These are phyloP conservation scores for Eutolmus rufibarbis DNA, from an alignment of 2,888 invertebrate genomes.

Conservation along the genomic window DNA sequence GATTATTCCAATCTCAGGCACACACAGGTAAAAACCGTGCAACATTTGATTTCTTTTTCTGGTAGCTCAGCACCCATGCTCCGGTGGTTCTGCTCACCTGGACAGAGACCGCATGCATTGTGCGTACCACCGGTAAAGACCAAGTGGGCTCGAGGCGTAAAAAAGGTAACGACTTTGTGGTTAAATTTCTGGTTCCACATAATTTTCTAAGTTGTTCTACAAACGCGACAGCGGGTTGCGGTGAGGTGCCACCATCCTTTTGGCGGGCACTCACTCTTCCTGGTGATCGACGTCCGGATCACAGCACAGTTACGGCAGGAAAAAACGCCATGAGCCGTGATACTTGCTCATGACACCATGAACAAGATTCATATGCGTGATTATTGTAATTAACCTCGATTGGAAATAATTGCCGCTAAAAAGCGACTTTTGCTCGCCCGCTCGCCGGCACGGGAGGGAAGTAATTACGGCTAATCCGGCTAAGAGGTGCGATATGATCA, in stretches of 20 bases:
- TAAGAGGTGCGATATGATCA: neutral
- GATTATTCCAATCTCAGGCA: neutral
- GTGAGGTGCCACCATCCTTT: neutral
- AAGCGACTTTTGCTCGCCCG: neutral
- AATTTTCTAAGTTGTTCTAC: neutral
- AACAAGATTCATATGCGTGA: neutral
- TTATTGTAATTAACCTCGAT: constrained; percentile 9
- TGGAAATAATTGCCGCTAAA: neutral
- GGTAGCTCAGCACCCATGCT: neutral
- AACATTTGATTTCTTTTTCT: neutral
- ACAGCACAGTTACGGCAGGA: neutral
- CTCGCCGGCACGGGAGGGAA: neutral
- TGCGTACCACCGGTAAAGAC: neutral
- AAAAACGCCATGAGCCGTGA: neutral
- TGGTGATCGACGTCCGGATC: neutral
- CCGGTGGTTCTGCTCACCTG: neutral
- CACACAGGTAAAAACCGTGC: neutral
- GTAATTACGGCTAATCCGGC: neutral
- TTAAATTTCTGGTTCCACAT: neutral
- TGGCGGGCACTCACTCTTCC: neutral
- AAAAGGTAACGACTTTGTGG: neutral
- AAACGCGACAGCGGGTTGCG: neutral
- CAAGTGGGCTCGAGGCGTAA: neutral
- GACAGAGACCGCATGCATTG: neutral
- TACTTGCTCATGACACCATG: constrained; percentile 5